phyloP scores from a whole-genome alignment of 2,888 invertebrate species.

The Drosophila setosimentum region DNA sequence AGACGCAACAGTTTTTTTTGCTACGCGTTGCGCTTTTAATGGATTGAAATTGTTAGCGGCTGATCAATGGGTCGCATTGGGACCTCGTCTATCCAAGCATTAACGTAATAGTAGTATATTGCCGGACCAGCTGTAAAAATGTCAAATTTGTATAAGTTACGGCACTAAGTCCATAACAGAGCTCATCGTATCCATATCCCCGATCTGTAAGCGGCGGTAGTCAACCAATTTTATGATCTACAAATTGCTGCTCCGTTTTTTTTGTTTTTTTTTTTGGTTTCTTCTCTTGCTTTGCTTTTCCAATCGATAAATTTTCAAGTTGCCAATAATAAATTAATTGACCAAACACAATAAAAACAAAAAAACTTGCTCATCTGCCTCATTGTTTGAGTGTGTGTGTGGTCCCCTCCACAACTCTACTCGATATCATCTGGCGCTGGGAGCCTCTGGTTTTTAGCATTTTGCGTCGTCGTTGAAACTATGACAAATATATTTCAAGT shows the following conservation, averaged over 20 bases:
- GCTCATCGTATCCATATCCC: neutral
- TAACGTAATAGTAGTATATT: conserved; percentile 3
- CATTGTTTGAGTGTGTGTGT: conserved; percentile 47
- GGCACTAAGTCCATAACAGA: conserved; percentile 15
- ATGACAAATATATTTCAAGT: conserved; percentile 82
- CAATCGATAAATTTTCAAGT: conserved; percentile 74
- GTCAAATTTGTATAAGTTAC: conserved; percentile 80
- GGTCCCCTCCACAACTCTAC: conserved; percentile 43
- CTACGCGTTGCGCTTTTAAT: conserved; percentile 44
- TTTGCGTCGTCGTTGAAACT: conserved; percentile 68
- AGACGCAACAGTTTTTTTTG: conserved; percentile 69
- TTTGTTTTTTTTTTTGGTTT: conserved; percentile 53
- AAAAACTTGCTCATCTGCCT: conserved; percentile 64
- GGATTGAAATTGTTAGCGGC: conserved; percentile 52
- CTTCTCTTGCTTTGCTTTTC: conserved; percentile 22
- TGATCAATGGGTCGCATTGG: conserved; percentile 43
- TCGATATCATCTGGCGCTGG: conserved; percentile 21
- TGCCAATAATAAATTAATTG: conserved; percentile 80
- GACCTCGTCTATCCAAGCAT: conserved; percentile 1
- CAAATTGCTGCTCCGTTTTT: conserved; percentile 71
- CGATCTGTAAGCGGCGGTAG: conserved; percentile 28
- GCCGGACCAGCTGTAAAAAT: conserved; percentile 66
- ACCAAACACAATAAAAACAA: conserved; percentile 33
- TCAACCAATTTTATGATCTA: conserved; percentile 72
- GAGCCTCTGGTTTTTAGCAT: conserved; percentile 72